Base-by-base conservation (phyloP, 1,140 invertebrate genomes). In the Drosophila baimaii region DNA sequence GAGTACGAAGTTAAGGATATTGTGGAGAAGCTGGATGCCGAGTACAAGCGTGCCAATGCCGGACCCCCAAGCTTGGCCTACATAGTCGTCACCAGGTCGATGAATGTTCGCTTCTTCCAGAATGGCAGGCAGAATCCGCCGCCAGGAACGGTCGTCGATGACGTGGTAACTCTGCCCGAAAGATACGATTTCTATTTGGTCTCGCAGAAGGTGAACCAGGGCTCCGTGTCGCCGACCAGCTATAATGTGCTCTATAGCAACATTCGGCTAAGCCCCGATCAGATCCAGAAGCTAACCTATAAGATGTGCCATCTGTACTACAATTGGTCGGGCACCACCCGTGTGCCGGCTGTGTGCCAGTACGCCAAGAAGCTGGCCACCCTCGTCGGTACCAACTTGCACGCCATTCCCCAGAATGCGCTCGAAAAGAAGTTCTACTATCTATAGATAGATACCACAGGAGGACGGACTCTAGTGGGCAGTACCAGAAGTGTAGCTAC, bases 331-430 rank as follows among this genome's bases (percentile, higher is more conserved):
- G 96, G 96, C 5, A 97, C 97, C 0, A 94, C 97, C 0, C 92
- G 96, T 19, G 97, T 98, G 3, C 97, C 97, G 2, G 96, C 97
- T 1, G 96, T 96, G 0, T 97, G 96, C 71, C 96, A 97, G 86
- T 97, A 96, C 81, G 96, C 97, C 7, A 97, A 98, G 77, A 98
- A 97, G 86, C 86, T 98, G 63, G 97, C 97, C 0, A 97, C 96
- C 70, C 91, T 97, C 2, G 95, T 96, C 4, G 95, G 95, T 0
- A 95, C 96, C 69, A 93, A 93, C 58, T 92, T 97, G 6, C 95
- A 96, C 74, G 90, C 93, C 41, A 84, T 93, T n/a, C 95, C 95
- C 0, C 80, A 91, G 29, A 77, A 81, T 52, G 76, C 79, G 3
- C 88, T 95, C 2, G 92, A 93, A 43, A 93, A 92, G 33, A 77